These are phyloP conservation scores for Ceratitis capitata DNA, from an alignment of 1,140 invertebrate species.

Conservation along the genomic window DNA sequence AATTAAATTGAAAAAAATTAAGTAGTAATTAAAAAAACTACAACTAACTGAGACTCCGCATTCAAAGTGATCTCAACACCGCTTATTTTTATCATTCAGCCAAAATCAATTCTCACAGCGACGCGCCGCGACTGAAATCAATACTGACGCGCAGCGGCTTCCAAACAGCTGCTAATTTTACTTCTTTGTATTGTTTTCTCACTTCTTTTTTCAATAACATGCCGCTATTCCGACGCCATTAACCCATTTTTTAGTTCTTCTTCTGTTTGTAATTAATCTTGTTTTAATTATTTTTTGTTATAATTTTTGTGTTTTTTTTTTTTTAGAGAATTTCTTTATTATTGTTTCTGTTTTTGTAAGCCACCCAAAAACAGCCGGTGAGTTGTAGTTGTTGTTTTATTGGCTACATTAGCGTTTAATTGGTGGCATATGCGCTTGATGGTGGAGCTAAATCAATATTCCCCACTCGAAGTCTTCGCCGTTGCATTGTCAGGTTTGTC, in stretches of 20 bases:
- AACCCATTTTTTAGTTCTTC: background rate
- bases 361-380: too few species aligned
- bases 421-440: background rate
- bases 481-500: background rate
- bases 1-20: background rate
- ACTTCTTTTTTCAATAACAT: background rate
- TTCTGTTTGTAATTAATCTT: background rate
- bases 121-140: background rate
- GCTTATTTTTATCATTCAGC: background rate
- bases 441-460: background rate
- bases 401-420: background rate
- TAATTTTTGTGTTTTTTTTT: background rate
- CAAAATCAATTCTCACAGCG: background rate
- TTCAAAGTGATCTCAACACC: background rate
- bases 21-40: background rate
- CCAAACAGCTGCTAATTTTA: background rate
- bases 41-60: background rate
- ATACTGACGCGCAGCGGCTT: background rate
- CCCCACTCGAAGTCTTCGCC: background rate
- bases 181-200: background rate
- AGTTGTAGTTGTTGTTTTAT: background rate
- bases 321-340: background rate
- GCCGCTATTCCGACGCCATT: constrained; percentile 10
- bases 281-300: constrained; percentile 7
- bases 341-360: background rate